These are phyloP conservation scores for Actinostola sp. DNA, from an alignment of 92 coral and sea anemone species.

Conservation along the genomic window DNA sequence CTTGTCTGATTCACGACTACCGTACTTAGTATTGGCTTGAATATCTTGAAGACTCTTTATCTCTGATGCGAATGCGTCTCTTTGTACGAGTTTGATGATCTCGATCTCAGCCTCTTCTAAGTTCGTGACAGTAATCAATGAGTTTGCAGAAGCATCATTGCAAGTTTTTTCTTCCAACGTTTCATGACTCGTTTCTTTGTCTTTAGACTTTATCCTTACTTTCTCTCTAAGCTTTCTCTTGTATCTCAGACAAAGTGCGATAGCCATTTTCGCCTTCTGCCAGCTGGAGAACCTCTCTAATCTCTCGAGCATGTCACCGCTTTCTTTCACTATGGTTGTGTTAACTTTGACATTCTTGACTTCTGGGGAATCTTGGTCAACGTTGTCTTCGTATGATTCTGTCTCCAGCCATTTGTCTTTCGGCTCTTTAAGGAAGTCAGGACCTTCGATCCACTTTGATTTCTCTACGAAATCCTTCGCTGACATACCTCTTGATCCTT, in stretches of 20 bases:
- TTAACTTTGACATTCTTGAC: constrained; percentile 47
- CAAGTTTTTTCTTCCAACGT: not conserved
- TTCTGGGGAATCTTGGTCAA: constrained; percentile 53
- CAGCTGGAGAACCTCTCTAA: constrained; percentile 52
- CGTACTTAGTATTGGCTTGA: constrained; percentile 26
- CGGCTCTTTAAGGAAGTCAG: constrained; percentile 44
- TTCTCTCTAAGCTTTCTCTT: constrained; percentile 55
- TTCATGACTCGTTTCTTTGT: constrained; percentile 1
- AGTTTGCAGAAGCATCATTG: constrained; percentile 3
- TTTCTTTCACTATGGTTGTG: constrained; percentile 41
- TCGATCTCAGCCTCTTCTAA: constrained; percentile 49
- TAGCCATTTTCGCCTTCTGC: constrained; percentile 50
- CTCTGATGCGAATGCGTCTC: constrained; percentile 44
- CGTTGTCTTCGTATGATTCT: constrained; percentile 24
- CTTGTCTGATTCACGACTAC: constrained; percentile 47
- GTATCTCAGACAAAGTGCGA: constrained; percentile 48
- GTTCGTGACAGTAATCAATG: constrained; percentile 20
- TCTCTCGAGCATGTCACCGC: constrained; percentile 43
- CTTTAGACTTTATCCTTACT: constrained; percentile 5
- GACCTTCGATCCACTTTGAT: constrained; percentile 60
- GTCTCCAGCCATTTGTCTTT: constrained; percentile 50
- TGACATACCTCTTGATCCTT: constrained; percentile 64
- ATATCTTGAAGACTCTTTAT: constrained; percentile 52
- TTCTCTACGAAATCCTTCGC: constrained; percentile 58
- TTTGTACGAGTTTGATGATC: constrained; percentile 46